Evolutionary conservation across 2,888 invertebrate species (phyloP).

Genomic region (Acholoe squamosa): DNA sequence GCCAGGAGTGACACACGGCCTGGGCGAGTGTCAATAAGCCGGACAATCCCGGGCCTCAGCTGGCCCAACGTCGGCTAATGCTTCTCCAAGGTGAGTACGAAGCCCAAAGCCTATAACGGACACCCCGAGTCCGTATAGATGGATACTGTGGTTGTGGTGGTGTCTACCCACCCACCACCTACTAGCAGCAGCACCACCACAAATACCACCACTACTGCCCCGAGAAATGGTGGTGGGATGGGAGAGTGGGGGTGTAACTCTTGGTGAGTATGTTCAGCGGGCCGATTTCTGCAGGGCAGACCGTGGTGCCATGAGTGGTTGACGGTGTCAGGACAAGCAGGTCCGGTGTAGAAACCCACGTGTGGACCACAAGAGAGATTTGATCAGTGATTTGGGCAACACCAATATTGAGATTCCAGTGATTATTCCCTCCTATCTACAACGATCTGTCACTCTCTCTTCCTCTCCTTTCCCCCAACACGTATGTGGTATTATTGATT

Average conservation of each 20-base stretch:
- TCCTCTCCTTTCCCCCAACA: neutral
- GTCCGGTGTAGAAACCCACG: too few relatives aligned
- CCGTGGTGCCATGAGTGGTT: neutral
- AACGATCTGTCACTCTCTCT: too few relatives aligned
- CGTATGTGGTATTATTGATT: constrained; percentile 20
- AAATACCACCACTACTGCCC: neutral
- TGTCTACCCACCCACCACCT: neutral
- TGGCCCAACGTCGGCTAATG: constrained; percentile 24
- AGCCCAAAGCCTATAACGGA: constrained; percentile 5
- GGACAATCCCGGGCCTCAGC: constrained; percentile 18
- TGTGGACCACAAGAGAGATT: too few relatives aligned
- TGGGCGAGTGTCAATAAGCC: constrained; percentile 27
- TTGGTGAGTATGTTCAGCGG: neutral
- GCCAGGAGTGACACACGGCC: constrained; percentile 29
- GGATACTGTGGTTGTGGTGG: neutral
- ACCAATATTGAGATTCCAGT: too few relatives aligned
- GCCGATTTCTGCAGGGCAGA: neutral
- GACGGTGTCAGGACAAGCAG: too few relatives aligned
- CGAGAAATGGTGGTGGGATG: neutral
- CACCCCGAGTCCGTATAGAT: neutral
- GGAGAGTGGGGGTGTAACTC: neutral
- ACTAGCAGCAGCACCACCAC: neutral
- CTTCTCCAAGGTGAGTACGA: neutral
- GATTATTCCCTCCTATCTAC: too few relatives aligned
- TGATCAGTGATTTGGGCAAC: too few relatives aligned